phyloP scores from a whole-genome alignment of 2,888 invertebrate genomes.

The Cheilosia pagana region DNA sequence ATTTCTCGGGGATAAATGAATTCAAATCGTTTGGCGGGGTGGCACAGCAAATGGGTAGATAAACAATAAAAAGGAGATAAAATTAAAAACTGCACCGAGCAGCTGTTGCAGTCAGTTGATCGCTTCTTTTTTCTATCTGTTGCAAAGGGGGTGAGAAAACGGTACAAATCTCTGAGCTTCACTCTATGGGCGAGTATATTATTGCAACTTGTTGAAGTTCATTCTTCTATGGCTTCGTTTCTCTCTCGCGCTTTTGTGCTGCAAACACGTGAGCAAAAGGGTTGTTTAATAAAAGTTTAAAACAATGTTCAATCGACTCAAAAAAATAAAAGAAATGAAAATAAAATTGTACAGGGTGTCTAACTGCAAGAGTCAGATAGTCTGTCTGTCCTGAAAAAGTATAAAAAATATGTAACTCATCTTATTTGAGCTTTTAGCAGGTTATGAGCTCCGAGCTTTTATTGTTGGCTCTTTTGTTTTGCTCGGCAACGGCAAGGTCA shows the following conservation, averaged over 20 bases:
- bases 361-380: not conserved
- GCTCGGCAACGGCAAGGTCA: slow-evolving; percentile 54
- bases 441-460: slow-evolving; percentile 28
- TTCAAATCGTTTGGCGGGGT: slow-evolving; percentile 21
- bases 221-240: not conserved
- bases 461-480: slow-evolving; percentile 25
- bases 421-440: slow-evolving; percentile 37
- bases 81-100: slow-evolving; percentile 43
- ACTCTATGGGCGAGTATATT: slow-evolving; percentile 22
- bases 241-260: slow-evolving; percentile 27
- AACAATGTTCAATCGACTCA: not conserved
- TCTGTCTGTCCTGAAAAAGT: not conserved
- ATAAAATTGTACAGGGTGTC: not conserved
- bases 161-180: slow-evolving; percentile 18
- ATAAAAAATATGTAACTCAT: not conserved
- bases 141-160: not conserved
- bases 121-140: not conserved
- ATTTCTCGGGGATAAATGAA: slow-evolving; percentile 55
- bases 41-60: not conserved
- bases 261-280: not conserved
- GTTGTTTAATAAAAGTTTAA: not conserved
- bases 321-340: slow-evolving; percentile 22
- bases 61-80: slow-evolving; percentile 2
- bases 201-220: slow-evolving; percentile 70
- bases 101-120: slow-evolving; percentile 59